Conservation (phyloP, 2,113 vertebrate species). For the Hippocampus abdominalis region DNA sequence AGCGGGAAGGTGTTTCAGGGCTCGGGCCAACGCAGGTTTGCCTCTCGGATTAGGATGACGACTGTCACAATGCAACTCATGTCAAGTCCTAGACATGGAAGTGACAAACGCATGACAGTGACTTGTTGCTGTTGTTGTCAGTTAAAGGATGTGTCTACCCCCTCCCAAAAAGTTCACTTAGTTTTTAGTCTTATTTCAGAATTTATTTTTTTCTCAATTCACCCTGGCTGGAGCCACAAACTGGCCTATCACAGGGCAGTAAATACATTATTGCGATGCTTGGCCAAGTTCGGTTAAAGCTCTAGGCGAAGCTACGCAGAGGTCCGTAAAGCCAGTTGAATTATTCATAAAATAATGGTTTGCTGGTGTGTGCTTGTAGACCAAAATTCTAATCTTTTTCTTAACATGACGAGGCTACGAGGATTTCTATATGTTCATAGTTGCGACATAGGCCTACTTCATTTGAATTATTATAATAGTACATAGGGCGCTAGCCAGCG, state of each 20-base stretch:
- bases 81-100: slow-evolving; percentile 46
- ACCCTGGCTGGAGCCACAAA: neutral
- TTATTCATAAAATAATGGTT: neutral
- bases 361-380: too few species aligned
- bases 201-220: neutral
- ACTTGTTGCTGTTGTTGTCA: neutral
- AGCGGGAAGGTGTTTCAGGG: slow-evolving; percentile 47
- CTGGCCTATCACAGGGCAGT: neutral
- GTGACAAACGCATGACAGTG: slow-evolving; percentile 59
- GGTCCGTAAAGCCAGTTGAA: neutral
- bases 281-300: neutral
- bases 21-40: slow-evolving; percentile 42
- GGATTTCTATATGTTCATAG: too few species aligned
- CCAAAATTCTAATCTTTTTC: too few species aligned
- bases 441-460: too few species aligned
- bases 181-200: neutral
- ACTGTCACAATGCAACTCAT: slow-evolving; percentile 59
- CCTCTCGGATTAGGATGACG: slow-evolving; percentile 47
- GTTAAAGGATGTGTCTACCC: neutral
- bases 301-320: too few species aligned
- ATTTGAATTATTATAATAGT: too few species aligned
- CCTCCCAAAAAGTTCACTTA: neutral
- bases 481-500: too few species aligned
- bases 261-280: neutral
- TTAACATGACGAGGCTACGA: too few species aligned